Evolutionary conservation across 2,113 vertebrate species (phyloP).

Genomic region (Thomomys bottae): DNA sequence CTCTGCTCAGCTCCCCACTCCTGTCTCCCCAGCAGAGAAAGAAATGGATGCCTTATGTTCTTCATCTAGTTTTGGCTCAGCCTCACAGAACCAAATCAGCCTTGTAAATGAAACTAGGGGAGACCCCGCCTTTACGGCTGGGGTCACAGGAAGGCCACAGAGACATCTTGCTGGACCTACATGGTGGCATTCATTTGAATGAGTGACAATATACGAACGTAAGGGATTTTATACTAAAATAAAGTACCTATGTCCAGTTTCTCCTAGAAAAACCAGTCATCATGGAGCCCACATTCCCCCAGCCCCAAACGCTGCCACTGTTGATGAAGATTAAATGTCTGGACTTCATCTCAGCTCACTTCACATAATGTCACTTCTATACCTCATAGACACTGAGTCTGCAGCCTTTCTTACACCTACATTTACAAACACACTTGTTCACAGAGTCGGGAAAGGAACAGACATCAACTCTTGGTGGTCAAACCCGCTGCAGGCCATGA

Average conservation of each 20-base stretch:
- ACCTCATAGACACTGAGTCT: not conserved
- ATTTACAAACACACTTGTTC: no score
- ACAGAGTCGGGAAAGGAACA: not conserved
- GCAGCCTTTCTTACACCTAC: not conserved
- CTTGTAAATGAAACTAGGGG: not conserved
- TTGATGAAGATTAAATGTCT: not conserved
- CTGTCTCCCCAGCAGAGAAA: not conserved
- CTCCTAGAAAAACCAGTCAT: not conserved
- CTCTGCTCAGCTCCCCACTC: not conserved
- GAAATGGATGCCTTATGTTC: not conserved
- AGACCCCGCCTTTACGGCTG: not conserved
- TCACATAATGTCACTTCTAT: not conserved
- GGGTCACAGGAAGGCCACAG: not conserved
- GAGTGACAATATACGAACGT: not conserved
- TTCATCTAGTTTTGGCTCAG: no score
- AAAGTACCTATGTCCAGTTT: not conserved
- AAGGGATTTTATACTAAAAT: not conserved
- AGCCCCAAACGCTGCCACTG: not conserved
- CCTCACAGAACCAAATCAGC: not conserved
- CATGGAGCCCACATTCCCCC: not conserved
- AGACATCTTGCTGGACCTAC: not conserved
- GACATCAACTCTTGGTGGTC: not conserved
- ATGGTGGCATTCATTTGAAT: constrained; percentile 25
- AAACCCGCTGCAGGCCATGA: not conserved
- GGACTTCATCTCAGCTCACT: not conserved